Conservation (phyloP, 2,113 vertebrate genomes). For the Lepidothrix coronata region DNA sequence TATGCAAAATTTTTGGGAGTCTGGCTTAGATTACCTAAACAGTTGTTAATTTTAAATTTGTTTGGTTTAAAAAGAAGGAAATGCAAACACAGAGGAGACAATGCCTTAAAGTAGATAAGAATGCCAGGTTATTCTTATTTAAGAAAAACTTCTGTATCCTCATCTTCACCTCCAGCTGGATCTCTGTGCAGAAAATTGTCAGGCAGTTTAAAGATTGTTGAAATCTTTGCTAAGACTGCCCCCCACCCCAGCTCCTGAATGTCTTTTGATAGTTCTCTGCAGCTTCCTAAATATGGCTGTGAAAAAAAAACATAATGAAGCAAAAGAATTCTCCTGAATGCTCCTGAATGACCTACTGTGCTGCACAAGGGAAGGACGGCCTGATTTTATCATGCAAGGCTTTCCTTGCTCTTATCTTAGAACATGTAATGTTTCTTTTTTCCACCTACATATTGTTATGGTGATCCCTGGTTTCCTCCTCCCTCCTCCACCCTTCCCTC, state of each 20-base stretch:
- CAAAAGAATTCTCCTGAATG: conserved; percentile 7
- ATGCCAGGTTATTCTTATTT: neutral
- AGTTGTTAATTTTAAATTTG: conserved; percentile 26
- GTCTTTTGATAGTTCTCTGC: neutral
- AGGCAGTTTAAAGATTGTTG: neutral
- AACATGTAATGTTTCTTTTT: neutral
- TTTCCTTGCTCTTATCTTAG: conserved; percentile 41
- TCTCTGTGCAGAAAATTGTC: neutral
- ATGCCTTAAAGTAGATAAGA: neutral
- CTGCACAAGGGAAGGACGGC: neutral
- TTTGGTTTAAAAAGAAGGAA: conserved; percentile 22
- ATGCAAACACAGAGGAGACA: conserved; percentile 27
- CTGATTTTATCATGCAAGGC: conserved; percentile 2
- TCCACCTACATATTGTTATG: conserved; percentile 46
- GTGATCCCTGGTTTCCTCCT: conserved; percentile 26
- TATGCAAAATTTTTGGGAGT: neutral
- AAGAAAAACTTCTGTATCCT: neutral
- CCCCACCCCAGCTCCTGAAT: neutral
- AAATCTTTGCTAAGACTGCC: conserved; percentile 13
- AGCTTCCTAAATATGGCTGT: neutral
- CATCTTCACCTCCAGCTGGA: neutral
- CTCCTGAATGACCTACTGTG: conserved; percentile 14
- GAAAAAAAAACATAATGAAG: conserved; percentile 10
- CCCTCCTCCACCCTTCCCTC: neutral
- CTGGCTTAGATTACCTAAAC: neutral